Evolutionary conservation across 1,140 invertebrate species (phyloP).

Genomic region (Archivesica marissinica): DNA sequence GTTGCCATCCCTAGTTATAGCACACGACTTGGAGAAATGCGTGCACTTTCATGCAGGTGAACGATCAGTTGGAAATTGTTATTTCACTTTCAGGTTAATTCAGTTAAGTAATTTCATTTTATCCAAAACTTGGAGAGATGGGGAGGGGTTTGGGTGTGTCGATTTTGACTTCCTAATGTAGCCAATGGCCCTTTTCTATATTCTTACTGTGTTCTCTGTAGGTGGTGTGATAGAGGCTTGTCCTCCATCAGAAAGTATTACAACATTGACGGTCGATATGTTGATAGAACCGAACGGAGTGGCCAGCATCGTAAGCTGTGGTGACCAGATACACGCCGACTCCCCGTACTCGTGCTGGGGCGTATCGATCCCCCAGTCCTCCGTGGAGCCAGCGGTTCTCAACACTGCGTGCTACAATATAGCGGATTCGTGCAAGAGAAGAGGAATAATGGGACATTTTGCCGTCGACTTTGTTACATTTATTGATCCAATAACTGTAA

Average conservation of each 20-base stretch:
- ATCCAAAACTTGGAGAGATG: no score
- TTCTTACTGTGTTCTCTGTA: no score
- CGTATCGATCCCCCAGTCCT: conserved; percentile 83
- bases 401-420: conserved; percentile 79
- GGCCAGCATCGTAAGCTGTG: conserved; percentile 76
- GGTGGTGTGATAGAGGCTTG: conserved; percentile 84
- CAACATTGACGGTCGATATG: conserved; percentile 81
- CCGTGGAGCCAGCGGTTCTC: conserved; percentile 80
- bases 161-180: no score
- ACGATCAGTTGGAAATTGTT: no score
- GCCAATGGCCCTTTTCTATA: no score
- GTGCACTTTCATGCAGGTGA: no score
- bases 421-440: conserved; percentile 80
- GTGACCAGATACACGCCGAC: conserved; percentile 84
- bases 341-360: conserved; percentile 83
- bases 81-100: not conserved
- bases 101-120: no score
- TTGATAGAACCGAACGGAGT: conserved; percentile 82
- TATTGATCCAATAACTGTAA: conserved; percentile 81
- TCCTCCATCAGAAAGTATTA: conserved; percentile 83
- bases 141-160: no score
- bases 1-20: no score
- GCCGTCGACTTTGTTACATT: conserved; percentile 84
- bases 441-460: conserved; percentile 82
- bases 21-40: no score